Evolutionary conservation across 2,888 invertebrate genomes (phyloP), one percentile per base, ranked within the genome.

Genomic region (Siphlonurus alternatus): DNA sequence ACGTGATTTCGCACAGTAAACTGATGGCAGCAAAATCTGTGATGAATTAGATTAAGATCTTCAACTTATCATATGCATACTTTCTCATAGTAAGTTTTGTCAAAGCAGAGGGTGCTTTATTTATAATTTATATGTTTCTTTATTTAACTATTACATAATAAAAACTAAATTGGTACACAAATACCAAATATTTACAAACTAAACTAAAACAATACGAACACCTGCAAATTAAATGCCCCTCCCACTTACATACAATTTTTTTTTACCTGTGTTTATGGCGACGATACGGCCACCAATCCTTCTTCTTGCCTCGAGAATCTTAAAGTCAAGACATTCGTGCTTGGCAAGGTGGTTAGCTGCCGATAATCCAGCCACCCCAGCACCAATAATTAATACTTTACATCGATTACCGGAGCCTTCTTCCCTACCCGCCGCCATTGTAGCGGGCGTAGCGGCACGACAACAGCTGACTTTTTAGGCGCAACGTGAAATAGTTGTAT

Each of bases 291-390:
- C 93, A 63, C 93, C 93, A 68, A 92, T 81, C 66, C 89, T 82
- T 73, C 83, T 83, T 72, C 90, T 81, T 66, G 88, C 89, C 78
- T 92, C 93, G 70, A 92, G 76, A 71, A 93, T 82, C 74, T 84
- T 80, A 76, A 89, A 90, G 77, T 91, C 85, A 67, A 82, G 82
- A 76, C 85, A 84, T 66, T 87, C 87, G 78, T 89, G 88, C 76
- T 89, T 88, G 18, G 85, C 74, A 68, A 93, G 80, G 75, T 89
- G 86, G 78, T 88, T 88, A 62, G 91, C 92, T 64, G 91, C 90
- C 61, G 91, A 86, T 63, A 93, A 77, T 59, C 93, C 93, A 67
- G 92, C 89, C 79, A 89, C 86, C 67, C 93, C 93, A 69, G 85
- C 91, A 61, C 93, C 93, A 71, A 93, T 82, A 71, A 91, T 90